Evolutionary conservation across 2,888 invertebrate genomes (phyloP), one percentile per base, ranked within the genome.

Genomic region (Homarus gammarus): DNA sequence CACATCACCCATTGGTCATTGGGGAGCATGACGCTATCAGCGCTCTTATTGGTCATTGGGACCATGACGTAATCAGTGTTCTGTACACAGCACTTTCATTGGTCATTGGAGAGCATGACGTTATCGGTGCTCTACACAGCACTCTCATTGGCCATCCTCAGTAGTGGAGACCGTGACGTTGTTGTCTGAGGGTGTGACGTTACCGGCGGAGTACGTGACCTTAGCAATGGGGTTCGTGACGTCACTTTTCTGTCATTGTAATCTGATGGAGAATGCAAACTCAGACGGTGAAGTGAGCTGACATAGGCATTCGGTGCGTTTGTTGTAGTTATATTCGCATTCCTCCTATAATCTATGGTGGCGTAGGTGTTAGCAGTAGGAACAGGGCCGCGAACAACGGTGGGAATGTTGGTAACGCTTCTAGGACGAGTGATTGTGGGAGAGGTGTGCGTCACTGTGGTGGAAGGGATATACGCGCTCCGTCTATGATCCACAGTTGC

Each of bases 61-160:
- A 51, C 15, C 87, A 73, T 40, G 81, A 56, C 56, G 79, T 56
- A 27, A 51, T 33, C n/a, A n/a, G n/a, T n/a, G n/a, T n/a, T n/a
- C n/a, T n/a, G n/a, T n/a, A n/a, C n/a, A n/a, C n/a, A n/a, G n/a
- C n/a, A n/a, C n/a, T n/a, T n/a, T n/a, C 44, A 44, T 44, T 12
- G 44, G 44, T 44, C 44, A 44, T 12, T 44, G 44, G 44, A 44
- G 12, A 44, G 12, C 44, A n/a, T n/a, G n/a, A n/a, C n/a, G n/a
- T n/a, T n/a, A n/a, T n/a, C n/a, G n/a, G n/a, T n/a, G 15, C 12
- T 44, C 38, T 82, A 87, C 82, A 87, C 87, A 15, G 87, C 82
- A 64, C 87, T 87, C 31, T 87, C 87, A 38, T 64, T 82, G 64
- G 87, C 79, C 56, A 82, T 87, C 44, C 87, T 64, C 44, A 75